Evolutionary conservation across 2,888 invertebrate genomes (phyloP), one percentile per base, ranked within the genome.

Genomic region (Parnassius apollo): DNA sequence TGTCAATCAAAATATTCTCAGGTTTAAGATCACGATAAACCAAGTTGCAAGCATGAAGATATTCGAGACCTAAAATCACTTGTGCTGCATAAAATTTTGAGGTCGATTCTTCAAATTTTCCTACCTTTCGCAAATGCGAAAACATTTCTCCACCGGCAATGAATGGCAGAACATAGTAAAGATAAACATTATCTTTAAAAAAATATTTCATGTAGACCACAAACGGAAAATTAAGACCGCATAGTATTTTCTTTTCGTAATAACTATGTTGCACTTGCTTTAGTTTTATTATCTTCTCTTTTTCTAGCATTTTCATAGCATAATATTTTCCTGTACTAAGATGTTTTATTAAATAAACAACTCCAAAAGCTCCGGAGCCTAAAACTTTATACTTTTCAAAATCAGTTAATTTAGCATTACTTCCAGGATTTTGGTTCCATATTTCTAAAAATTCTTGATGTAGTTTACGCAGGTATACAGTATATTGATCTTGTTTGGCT

Each of bases 1-100:
- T 82, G 77, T 97, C 96, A 59, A 98, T 94, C 69, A 98, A 91
- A 65, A 98, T 95, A 82, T 98, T 98, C 86, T 98, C 98, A 0
- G 98, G 98, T 80, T 98, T 98, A 65, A 98, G 87, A 84, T 98
- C 98, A 45, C 98, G 93, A 82, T 98, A 98, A 22, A 98, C 93
- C 66, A 99, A 88, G 75, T 96, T 95, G 78, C 98, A 94, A 66
- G 94, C 93, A 82, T 99, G 98, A 57, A 99, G 90, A 85, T 98
- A 99, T 84, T 99, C 98, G 61, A 99, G 90, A 0, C 96, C 97
- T 66, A 99, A 86, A 58, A 96, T 93, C 2, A 98, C 96, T 92
- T 99, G 98, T 35, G 97, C 95, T 0, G 95, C 96, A 85, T 98
- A 99, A 91, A 98, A 98, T 75, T 95, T 95, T 0, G 97, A 93